phyloP scores from a whole-genome alignment of 2,797 vertebrate genomes.

The Melanotaenia trifasciata region DNA sequence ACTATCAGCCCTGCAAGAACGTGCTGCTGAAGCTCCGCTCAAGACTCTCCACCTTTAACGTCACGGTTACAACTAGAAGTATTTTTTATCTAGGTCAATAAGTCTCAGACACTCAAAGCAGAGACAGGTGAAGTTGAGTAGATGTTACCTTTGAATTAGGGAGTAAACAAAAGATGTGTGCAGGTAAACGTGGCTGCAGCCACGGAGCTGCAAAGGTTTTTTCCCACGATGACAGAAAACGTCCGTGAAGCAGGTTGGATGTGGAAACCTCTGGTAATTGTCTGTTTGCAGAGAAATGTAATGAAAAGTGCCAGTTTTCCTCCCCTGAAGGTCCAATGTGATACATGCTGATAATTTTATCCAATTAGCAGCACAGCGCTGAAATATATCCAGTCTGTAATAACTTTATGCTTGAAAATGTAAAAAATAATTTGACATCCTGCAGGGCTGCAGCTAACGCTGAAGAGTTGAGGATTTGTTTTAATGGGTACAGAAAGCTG shows the following conservation, averaged over 20 bases:
- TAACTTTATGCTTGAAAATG: neutral
- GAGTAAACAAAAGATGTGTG: slow-evolving; percentile 8
- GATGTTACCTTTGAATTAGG: slow-evolving; percentile 3
- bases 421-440: too few species aligned
- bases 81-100: neutral
- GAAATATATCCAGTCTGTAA: neutral
- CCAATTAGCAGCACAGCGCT: neutral
- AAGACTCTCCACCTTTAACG: slow-evolving; percentile 36
- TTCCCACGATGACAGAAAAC: neutral
- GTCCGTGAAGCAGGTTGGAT: neutral
- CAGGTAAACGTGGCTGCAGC: neutral
- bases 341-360: neutral
- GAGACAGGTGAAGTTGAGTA: neutral
- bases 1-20: neutral
- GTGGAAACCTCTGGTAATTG: neutral
- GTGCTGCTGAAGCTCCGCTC: neutral
- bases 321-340: neutral
- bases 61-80: neutral
- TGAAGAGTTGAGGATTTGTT: neutral
- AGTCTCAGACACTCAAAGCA: slow-evolving; percentile 21
- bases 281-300: neutral
- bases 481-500: too few species aligned
- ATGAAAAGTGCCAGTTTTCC: neutral
- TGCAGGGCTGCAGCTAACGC: neutral
- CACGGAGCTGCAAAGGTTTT: neutral